Evolutionary conservation across 2,113 vertebrate genomes (phyloP).

Genomic region (Mesoclemmys tuberculata): DNA sequence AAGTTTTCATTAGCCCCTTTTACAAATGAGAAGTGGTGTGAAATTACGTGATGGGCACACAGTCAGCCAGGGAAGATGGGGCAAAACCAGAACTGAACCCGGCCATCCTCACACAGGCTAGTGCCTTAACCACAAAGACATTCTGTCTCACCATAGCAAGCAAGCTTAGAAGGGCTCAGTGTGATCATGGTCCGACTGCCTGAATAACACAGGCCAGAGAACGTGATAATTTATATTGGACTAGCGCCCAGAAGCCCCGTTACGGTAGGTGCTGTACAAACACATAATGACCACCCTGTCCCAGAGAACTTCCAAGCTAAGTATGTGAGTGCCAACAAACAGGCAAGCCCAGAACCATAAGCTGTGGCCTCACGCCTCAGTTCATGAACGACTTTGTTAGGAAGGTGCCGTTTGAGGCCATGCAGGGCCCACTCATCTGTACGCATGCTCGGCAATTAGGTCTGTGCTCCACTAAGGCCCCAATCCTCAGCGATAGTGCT

Average conservation of each 20-base stretch:
- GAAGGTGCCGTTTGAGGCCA: no score
- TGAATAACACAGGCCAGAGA: neutral
- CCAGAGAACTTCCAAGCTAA: neutral
- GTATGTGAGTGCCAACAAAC: neutral
- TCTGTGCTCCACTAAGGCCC: no score
- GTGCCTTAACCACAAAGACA: neutral
- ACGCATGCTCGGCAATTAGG: no score
- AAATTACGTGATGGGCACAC: neutral
- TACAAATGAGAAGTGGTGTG: fast-evolving
- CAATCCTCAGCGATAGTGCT: no score
- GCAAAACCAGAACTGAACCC: neutral
- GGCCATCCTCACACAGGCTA: neutral
- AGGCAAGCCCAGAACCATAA: no score
- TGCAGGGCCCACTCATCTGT: no score
- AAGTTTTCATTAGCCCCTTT: neutral
- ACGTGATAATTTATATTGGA: neutral
- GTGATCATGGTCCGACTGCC: no score
- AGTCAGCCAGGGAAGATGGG: neutral
- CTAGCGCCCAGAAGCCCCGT: neutral
- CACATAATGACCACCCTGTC: neutral
- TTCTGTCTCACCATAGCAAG: neutral
- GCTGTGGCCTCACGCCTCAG: no score
- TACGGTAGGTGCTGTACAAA: neutral
- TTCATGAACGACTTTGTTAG: neutral
- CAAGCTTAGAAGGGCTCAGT: no score